Evolutionary conservation across 2,888 invertebrate genomes (phyloP).

Genomic region (Spilosoma lubricipeda): DNA sequence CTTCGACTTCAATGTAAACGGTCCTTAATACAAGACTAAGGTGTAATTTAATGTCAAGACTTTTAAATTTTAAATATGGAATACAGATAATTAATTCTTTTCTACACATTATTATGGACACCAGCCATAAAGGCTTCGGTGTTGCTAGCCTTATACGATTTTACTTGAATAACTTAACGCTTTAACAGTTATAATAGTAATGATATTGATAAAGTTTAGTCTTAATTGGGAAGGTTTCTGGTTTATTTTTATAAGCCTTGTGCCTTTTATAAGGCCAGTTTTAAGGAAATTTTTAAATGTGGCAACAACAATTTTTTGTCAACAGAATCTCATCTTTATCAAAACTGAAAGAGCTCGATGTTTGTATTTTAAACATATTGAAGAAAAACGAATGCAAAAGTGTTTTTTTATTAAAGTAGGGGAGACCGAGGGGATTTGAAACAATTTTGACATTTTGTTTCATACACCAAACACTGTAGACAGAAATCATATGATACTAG

Average conservation of each 20-base stretch:
- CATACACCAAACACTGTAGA: no score
- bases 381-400: no score
- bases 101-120: conserved; percentile 1
- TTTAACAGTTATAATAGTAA: neutral
- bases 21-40: neutral
- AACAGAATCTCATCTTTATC: no score
- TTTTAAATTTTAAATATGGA: neutral
- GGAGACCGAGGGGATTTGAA: no score
- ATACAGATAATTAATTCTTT: neutral
- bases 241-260: neutral
- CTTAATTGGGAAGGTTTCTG: neutral
- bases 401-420: no score
- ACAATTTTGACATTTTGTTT: no score
- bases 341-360: no score
- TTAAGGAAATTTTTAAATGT: no score
- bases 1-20: neutral
- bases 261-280: no score
- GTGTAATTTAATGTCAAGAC: neutral
- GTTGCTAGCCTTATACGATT: neutral
- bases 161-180: neutral
- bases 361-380: no score
- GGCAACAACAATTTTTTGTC: no score
- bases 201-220: neutral
- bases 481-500: no score
- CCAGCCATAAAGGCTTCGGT: neutral